phyloP scores from a whole-genome alignment of 2,113 vertebrate species.

The Antigone vipio region DNA sequence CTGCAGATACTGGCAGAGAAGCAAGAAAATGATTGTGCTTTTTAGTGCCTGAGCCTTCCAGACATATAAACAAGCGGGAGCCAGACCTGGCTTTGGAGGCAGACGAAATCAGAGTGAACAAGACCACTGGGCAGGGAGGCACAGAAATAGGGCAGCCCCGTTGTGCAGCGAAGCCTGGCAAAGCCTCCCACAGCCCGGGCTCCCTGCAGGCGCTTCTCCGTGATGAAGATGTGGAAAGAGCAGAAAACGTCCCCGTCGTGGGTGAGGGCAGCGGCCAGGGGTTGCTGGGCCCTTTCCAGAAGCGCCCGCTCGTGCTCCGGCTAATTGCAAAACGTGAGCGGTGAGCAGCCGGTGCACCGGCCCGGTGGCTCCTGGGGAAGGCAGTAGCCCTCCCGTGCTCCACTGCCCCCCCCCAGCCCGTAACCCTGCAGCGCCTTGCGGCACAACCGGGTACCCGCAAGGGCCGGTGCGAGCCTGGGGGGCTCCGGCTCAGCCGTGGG shows the following conservation, averaged over 20 bases:
- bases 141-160: not conserved
- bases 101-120: not conserved
- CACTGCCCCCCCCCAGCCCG: not conserved
- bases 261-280: not conserved
- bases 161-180: not conserved
- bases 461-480: not conserved
- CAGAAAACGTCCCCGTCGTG: not conserved
- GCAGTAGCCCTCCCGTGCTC: no score
- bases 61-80: not conserved
- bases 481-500: no score
- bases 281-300: not conserved
- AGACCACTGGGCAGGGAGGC: not conserved
- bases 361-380: not conserved
- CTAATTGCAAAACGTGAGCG: not conserved
- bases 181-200: not conserved
- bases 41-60: not conserved
- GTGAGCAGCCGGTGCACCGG: not conserved
- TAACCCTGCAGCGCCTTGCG: accelerated
- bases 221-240: not conserved
- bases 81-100: not conserved
- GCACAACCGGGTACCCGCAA: not conserved
- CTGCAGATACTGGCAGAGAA: not conserved
- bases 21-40: not conserved
- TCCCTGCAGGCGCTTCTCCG: not conserved
- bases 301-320: not conserved